Evolutionary conservation across 2,797 vertebrate genomes (phyloP).

Genomic region (Chelonia mydas): DNA sequence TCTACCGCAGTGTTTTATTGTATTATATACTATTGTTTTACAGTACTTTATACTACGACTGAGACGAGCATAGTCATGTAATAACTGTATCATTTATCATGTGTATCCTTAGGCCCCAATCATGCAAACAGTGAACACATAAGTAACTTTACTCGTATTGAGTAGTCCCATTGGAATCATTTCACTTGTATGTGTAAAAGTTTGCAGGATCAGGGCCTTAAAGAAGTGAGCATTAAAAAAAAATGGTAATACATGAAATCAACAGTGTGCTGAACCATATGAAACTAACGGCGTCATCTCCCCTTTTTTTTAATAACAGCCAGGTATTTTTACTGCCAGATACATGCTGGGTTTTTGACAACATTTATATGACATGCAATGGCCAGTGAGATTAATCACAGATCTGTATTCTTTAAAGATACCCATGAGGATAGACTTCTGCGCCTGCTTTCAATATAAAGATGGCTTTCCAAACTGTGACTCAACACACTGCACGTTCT

Average conservation of each 20-base stretch:
- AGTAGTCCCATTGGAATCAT: not conserved
- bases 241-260: not conserved
- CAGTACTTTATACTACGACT: not conserved
- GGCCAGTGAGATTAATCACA: conserved; percentile 50
- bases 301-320: conserved; percentile 34
- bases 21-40: not conserved
- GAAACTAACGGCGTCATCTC: not conserved
- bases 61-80: not conserved
- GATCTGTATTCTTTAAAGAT: conserved; percentile 46
- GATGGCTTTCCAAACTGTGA: conserved; percentile 31
- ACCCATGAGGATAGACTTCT: conserved; percentile 18
- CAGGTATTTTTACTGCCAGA: conserved; percentile 45
- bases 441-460: not conserved
- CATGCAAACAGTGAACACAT: not conserved
- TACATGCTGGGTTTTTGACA: conserved; percentile 44
- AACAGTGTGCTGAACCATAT: not conserved
- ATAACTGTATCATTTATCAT: not conserved
- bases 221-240: not conserved
- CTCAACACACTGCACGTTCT: conserved; percentile 22
- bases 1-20: not conserved
- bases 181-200: not conserved
- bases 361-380: conserved; percentile 7
- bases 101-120: not conserved
- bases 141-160: not conserved
- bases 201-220: not conserved